These are phyloP conservation scores for Pangasius krempfi DNA, from an alignment of 2,797 vertebrate species.

Conservation along the genomic window DNA sequence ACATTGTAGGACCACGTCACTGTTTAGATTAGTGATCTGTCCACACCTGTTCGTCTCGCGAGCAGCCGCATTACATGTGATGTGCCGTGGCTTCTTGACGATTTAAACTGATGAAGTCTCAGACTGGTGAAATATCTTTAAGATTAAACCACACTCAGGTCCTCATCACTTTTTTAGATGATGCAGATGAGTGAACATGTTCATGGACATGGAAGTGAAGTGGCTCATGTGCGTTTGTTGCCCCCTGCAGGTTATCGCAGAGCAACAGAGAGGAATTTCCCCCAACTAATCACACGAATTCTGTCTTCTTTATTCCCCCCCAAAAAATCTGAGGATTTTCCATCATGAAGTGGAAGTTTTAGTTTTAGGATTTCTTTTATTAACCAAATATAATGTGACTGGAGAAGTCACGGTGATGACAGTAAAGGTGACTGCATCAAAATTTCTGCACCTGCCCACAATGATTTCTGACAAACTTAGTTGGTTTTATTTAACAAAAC, in stretches of 20 bases:
- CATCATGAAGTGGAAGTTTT: neutral
- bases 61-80: neutral
- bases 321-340: neutral
- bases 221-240: neutral
- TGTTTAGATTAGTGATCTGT: neutral
- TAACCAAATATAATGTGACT: too few relatives aligned
- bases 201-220: neutral
- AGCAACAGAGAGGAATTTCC: neutral
- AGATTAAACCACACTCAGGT: neutral
- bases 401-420: neutral
- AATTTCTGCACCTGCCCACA: neutral
- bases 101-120: neutral
- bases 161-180: neutral
- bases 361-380: too few relatives aligned
- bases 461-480: too few relatives aligned
- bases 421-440: neutral
- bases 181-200: neutral
- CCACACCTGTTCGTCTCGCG: neutral
- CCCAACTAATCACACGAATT: neutral
- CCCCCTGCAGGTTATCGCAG: constrained; percentile 1
- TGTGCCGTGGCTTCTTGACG: neutral
- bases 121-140: neutral
- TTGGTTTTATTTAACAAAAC: too few relatives aligned
- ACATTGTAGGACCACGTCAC: neutral
- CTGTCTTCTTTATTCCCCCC: neutral